phyloP scores from a whole-genome alignment of 2,797 vertebrate genomes.

The Salmo trutta region DNA sequence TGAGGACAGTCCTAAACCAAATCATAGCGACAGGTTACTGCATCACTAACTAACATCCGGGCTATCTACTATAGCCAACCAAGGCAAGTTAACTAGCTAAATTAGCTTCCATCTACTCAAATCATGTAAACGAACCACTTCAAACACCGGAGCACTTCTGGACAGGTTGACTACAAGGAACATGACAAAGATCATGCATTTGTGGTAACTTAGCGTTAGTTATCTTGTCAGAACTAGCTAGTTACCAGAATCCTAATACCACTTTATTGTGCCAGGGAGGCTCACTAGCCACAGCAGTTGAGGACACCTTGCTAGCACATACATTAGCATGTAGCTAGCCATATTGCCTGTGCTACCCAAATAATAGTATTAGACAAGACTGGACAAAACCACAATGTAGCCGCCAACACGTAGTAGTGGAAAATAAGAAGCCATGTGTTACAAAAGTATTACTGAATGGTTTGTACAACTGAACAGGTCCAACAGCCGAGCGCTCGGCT shows the following conservation, averaged over 20 bases:
- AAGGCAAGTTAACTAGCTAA: no score
- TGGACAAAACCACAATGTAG: background rate
- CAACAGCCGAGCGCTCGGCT: background rate
- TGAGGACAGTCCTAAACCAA: background rate
- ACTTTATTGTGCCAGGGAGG: background rate
- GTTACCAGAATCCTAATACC: background rate
- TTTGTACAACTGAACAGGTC: background rate
- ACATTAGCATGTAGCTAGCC: background rate
- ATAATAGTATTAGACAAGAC: background rate
- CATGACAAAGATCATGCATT: background rate
- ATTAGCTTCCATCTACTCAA: background rate
- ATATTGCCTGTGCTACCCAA: background rate
- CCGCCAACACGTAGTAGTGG: background rate
- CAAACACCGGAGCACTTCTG: background rate
- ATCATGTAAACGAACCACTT: background rate
- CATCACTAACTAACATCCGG: background rate
- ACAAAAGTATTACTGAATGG: background rate
- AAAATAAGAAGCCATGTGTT: background rate
- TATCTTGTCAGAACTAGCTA: no score
- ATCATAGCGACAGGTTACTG: background rate
- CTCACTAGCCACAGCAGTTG: background rate
- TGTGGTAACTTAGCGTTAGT: background rate
- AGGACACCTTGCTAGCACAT: background rate
- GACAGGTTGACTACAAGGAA: background rate
- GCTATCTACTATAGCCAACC: no score